These are phyloP conservation scores for Ridgeia piscesae DNA, from an alignment of 1,140 invertebrate genomes.

Conservation along the genomic window DNA sequence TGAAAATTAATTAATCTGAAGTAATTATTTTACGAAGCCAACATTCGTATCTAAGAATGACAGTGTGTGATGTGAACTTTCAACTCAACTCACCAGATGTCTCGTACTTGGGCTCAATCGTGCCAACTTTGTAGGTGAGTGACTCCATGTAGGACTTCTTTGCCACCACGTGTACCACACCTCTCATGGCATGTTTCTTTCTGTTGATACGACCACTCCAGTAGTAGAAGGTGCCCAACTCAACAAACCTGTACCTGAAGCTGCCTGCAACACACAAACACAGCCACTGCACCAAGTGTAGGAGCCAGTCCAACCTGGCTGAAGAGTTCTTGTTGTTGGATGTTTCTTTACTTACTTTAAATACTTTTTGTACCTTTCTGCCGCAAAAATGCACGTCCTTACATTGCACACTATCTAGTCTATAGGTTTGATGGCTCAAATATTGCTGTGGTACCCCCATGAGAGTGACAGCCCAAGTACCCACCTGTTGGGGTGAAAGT, in stretches of 20 bases:
- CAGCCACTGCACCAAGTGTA: not conserved
- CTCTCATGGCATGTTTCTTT: not conserved
- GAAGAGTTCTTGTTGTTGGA: not conserved
- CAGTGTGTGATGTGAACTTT: not conserved
- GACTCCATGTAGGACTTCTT: slow-evolving; percentile 5
- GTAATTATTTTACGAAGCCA: too few relatives aligned
- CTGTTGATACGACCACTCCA: slow-evolving; percentile 12
- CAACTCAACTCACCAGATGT: slow-evolving; percentile 2
- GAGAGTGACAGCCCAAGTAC: too few relatives aligned
- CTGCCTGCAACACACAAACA: not conserved
- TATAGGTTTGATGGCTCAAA: not conserved
- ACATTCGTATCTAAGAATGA: not conserved
- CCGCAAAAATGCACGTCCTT: not conserved
- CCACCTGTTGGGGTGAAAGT: too few relatives aligned
- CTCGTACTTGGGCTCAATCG: not conserved
- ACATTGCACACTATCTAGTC: too few relatives aligned
- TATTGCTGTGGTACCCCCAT: not conserved
- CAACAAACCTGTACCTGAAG: not conserved
- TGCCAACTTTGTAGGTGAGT: slow-evolving; percentile 7
- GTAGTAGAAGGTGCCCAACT: slow-evolving; percentile 8
- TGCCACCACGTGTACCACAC: not conserved
- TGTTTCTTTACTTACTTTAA: not conserved
- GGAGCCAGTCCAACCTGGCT: not conserved
- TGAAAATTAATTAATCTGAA: too few relatives aligned
- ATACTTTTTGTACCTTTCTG: not conserved